Percentiles rank a stretch among this genome's conserved stretches.
Conservation (phyloP, 2,888 invertebrate species). For the Mesopsocus fuscifrons region DNA sequence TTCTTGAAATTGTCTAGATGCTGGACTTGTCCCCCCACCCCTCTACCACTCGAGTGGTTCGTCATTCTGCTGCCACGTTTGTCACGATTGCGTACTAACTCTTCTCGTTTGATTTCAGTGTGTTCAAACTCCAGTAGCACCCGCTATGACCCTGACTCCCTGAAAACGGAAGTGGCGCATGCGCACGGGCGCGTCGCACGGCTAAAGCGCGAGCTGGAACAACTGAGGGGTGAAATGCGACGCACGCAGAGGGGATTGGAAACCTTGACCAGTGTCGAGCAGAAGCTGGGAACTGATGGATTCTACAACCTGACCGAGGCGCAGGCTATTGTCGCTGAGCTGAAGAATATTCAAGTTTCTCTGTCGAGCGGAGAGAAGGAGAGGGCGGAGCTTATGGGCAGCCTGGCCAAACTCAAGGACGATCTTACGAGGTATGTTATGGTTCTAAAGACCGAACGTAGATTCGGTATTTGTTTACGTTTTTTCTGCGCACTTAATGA, state of each 20-base stretch:
- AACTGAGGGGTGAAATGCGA: slow-evolving; percentile 79
- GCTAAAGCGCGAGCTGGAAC: slow-evolving; percentile 73
- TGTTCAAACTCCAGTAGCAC: slow-evolving; percentile 79
- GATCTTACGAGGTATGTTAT: slow-evolving; percentile 47
- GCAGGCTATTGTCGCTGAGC: slow-evolving; percentile 86
- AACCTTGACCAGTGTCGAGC: slow-evolving; percentile 78
- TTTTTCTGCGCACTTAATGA: too few species aligned
- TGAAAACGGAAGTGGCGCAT: slow-evolving; percentile 78
- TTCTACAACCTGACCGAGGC: slow-evolving; percentile 88
- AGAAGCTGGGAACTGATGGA: slow-evolving; percentile 66
- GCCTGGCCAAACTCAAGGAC: slow-evolving; percentile 80
- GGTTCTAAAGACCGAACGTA: too few species aligned
- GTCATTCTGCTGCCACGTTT: too few species aligned
- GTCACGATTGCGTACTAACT: too few species aligned
- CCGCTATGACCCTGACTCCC: slow-evolving; percentile 83
- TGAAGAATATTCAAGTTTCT: slow-evolving; percentile 82
- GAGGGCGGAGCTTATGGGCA: slow-evolving; percentile 84
- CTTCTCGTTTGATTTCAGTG: slow-evolving; percentile 44
- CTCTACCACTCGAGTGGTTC: too few species aligned
- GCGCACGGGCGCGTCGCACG: slow-evolving; percentile 77
- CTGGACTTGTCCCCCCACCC: too few species aligned
- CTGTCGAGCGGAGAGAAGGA: slow-evolving; percentile 83
- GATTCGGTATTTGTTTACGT: too few species aligned
- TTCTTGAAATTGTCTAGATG: too few species aligned
- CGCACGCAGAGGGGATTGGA: slow-evolving; percentile 85